A percentile compares a stretch with the other conserved stretches of the same genome.
Conservation (phyloP, 2,113 vertebrate genomes). For the Cyprinus carpio region DNA sequence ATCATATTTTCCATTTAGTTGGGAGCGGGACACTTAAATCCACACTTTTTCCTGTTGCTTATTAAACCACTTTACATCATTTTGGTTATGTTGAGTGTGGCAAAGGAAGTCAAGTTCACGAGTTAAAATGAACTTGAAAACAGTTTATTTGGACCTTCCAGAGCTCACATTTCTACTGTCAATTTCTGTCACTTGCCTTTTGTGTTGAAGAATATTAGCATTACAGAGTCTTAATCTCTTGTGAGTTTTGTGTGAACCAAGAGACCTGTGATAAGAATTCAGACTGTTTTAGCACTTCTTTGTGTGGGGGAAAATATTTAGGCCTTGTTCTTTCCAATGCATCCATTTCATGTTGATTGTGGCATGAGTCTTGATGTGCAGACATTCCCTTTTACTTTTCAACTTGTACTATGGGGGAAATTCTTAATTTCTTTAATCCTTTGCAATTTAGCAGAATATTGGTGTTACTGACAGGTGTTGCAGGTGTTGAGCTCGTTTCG, state of each 20-base stretch:
- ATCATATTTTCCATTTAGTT: slow-evolving; percentile 43
- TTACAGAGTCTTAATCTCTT: slow-evolving; percentile 21
- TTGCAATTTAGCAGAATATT: background rate
- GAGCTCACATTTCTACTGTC: background rate
- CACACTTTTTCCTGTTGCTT: background rate
- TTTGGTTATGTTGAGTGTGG: background rate
- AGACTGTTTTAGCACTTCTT: slow-evolving; percentile 28
- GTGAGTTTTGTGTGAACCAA: background rate
- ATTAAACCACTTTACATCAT: background rate
- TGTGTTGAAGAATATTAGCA: slow-evolving; percentile 13
- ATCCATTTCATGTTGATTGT: background rate
- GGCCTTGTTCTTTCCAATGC: background rate
- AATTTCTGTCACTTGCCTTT: background rate
- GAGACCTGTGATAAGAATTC: slow-evolving; percentile 11
- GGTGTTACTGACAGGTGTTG: background rate
- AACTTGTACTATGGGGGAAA: background rate
- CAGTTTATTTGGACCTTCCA: background rate
- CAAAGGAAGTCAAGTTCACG: background rate
- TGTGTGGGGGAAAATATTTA: background rate
- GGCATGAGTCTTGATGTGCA: background rate
- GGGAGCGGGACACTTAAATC: background rate
- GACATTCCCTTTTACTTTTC: slow-evolving; percentile 3
- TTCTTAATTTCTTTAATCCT: background rate
- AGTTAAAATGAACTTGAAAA: background rate
- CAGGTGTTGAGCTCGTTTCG: background rate